Percentiles rank a stretch among this genome's conserved stretches.
These are phyloP conservation scores for Parapsyche elsis DNA, from an alignment of 1,140 invertebrate species.

Conservation along the genomic window DNA sequence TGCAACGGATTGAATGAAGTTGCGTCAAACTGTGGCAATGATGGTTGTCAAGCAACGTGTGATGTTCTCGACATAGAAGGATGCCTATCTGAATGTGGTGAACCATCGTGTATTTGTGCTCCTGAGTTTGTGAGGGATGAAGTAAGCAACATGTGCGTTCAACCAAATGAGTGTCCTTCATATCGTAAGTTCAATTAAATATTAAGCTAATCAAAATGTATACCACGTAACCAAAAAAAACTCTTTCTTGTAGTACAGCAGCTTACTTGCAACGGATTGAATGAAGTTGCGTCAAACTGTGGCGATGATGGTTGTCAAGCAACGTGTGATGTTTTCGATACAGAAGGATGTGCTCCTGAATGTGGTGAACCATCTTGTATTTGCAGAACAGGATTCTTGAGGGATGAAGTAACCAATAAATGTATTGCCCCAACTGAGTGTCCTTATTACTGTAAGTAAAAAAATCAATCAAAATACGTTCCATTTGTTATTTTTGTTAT, in stretches of 20 bases:
- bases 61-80: neutral
- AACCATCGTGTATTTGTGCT: neutral
- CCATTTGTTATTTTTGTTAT: too few species aligned
- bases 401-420: neutral
- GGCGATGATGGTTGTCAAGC: neutral
- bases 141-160: neutral
- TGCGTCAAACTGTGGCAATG: neutral
- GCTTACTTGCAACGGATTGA: neutral
- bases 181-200: neutral
- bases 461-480: too few species aligned
- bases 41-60: neutral
- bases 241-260: neutral
- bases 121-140: neutral
- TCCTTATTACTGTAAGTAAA: neutral
- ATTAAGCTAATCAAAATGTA: too few species aligned
- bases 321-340: neutral
- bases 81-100: neutral
- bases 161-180: neutral
- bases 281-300: neutral
- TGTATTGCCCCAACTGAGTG: slow-evolving; percentile 16
- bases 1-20: neutral
- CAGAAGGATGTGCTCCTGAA: neutral
- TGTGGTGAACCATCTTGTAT: neutral
- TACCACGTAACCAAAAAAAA: too few species aligned
- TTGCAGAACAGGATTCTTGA: neutral